Conservation (phyloP, 2,113 vertebrate genomes). For the Scatophagus argus region DNA sequence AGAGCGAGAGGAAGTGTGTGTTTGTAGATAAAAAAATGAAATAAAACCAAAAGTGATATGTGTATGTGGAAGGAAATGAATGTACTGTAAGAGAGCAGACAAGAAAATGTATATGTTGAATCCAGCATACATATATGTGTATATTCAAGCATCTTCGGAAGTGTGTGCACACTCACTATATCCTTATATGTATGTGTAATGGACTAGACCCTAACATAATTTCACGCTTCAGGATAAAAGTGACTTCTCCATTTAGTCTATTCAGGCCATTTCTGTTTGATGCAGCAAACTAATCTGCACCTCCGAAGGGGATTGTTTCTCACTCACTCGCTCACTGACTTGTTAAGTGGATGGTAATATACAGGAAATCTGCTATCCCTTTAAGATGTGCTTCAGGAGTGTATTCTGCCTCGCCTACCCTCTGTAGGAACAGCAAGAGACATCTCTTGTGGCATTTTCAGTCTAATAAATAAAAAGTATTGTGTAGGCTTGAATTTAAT, state of each 20-base stretch:
- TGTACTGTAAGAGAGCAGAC: neutral
- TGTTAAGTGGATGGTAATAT: conserved; percentile 51
- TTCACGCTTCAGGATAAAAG: conserved; percentile 69
- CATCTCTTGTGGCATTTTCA: neutral
- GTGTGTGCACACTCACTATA: conserved; percentile 1
- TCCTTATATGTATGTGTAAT: conserved; percentile 61
- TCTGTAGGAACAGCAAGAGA: neutral
- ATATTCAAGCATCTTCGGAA: neutral
- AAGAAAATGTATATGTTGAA: conserved; percentile 2
- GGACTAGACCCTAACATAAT: conserved; percentile 61
- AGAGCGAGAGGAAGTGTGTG: neutral
- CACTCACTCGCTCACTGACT: conserved; percentile 45
- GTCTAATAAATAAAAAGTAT: neutral
- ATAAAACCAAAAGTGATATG: neutral
- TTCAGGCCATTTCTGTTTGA: conserved; percentile 52
- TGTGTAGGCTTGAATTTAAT: neutral
- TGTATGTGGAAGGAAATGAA: neutral
- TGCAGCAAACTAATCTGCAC: conserved; percentile 58
- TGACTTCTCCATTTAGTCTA: conserved; percentile 60
- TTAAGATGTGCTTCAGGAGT: conserved; percentile 9
- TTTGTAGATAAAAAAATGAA: neutral
- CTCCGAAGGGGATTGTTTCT: conserved; percentile 57
- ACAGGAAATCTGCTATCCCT: conserved; percentile 4
- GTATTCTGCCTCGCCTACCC: neutral
- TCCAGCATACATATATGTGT: neutral